phyloP scores from a whole-genome alignment of 2,888 invertebrate genomes.

The Dusona sp. region DNA sequence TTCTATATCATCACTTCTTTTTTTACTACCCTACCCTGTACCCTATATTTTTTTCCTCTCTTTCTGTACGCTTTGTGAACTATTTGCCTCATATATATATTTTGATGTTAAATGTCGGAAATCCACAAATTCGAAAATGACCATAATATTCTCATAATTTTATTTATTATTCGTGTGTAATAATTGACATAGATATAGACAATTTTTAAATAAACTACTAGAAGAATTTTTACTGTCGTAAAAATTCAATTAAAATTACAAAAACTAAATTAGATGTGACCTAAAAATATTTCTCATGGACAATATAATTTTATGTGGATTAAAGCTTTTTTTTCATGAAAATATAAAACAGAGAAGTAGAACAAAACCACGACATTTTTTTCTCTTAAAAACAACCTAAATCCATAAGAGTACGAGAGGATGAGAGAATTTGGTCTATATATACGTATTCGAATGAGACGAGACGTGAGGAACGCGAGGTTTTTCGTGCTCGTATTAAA shows the following conservation, averaged over 20 bases:
- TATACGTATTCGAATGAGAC: slow-evolving; percentile 38
- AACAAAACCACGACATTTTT: background rate
- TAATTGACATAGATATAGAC: background rate
- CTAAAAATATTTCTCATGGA: too few species aligned
- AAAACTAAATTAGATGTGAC: too few species aligned
- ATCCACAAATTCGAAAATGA: background rate
- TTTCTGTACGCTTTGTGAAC: background rate
- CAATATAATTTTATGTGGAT: too few species aligned
- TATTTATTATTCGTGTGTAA: background rate
- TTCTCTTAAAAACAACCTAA: background rate
- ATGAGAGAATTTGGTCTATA: slow-evolving; percentile 21
- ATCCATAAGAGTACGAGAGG: slow-evolving; percentile 3
- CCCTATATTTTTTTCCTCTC: slow-evolving; percentile 17
- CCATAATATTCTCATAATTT: background rate
- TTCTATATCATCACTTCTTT: slow-evolving; percentile 56
- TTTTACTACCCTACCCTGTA: slow-evolving; percentile 7
- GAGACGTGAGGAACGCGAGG: slow-evolving; percentile 50
- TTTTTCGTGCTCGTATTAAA: slow-evolving; percentile 69
- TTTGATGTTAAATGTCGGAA: background rate
- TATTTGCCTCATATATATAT: slow-evolving; percentile 6
- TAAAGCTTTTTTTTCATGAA: background rate
- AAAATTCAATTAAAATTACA: too few species aligned
- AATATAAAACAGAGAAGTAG: background rate
- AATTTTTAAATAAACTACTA: background rate
- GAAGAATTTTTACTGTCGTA: too few species aligned